Percentiles rank a stretch among this genome's conserved stretches.
Conservation (phyloP, 2,113 vertebrate species). For the Rhynchopsitta pachyrhyncha region DNA sequence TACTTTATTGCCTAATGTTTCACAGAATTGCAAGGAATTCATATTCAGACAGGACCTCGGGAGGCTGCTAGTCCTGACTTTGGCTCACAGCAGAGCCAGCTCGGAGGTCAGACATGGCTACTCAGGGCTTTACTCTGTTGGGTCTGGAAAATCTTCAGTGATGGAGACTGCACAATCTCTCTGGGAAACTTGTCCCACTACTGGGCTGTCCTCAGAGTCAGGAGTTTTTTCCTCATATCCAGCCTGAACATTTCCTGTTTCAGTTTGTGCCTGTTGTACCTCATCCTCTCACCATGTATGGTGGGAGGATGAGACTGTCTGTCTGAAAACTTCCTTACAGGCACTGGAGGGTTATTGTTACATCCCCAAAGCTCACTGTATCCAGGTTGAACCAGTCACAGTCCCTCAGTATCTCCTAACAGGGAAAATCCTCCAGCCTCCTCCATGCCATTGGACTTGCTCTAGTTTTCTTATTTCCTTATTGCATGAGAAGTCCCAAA, state of each 20-base stretch:
- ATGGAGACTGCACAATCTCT: background rate
- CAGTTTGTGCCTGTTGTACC: background rate
- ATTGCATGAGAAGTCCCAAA: background rate
- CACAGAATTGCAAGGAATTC: background rate
- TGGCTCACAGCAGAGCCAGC: background rate
- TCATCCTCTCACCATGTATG: background rate
- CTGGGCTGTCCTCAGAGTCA: background rate
- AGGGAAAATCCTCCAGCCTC: background rate
- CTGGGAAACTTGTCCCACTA: background rate
- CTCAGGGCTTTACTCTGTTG: background rate
- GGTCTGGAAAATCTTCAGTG: background rate
- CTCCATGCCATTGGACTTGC: background rate
- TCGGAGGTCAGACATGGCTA: background rate
- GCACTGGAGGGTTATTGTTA: accelerated
- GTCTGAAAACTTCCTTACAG: background rate
- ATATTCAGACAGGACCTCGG: background rate
- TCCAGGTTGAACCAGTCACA: background rate
- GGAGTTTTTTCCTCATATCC: background rate
- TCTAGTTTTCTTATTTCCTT: background rate
- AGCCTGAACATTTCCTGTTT: background rate
- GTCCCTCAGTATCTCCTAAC: background rate
- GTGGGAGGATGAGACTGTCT: background rate
- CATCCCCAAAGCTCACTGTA: background rate
- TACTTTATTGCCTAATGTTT: background rate
- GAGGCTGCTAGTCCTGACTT: background rate